A percentile compares a stretch with the other conserved stretches of the same genome.
These are phyloP conservation scores for Tryphoninae sp. DNA, from an alignment of 2,888 invertebrate species.

Conservation along the genomic window DNA sequence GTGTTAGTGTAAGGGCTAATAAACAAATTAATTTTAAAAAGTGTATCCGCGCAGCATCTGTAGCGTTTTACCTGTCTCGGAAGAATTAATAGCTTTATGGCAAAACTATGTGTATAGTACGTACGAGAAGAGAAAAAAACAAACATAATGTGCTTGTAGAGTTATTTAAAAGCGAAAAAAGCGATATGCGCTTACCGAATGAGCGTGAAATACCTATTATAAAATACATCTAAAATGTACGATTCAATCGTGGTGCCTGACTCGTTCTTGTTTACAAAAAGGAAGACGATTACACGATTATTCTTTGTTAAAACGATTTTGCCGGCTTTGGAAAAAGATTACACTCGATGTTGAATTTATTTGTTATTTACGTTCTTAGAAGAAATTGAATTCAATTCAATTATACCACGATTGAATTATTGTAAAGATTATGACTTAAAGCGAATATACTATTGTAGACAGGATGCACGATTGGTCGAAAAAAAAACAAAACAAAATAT, in stretches of 20 bases:
- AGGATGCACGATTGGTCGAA: constrained; percentile 74
- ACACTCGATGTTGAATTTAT: neutral
- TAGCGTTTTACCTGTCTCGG: constrained; percentile 27
- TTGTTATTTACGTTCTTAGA: neutral
- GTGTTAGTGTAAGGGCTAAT: neutral
- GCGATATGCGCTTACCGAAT: constrained; percentile 16
- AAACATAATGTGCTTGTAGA: constrained; percentile 57
- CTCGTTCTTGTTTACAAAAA: constrained; percentile 21
- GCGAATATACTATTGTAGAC: constrained; percentile 71
- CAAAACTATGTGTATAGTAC: constrained; percentile 34
- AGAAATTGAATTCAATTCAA: neutral
- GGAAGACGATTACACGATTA: neutral
- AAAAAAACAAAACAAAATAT: constrained; percentile 64
- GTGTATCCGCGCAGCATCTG: neutral
- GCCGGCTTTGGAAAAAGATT: neutral
- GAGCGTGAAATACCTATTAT: constrained; percentile 38
- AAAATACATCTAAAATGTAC: constrained; percentile 41
- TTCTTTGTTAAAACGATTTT: neutral
- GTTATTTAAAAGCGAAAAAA: constrained; percentile 34
- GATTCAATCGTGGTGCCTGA: constrained; percentile 34
- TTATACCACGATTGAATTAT: constrained; percentile 42
- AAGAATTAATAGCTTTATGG: constrained; percentile 50
- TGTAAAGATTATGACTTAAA: constrained; percentile 43
- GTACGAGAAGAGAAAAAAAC: constrained; percentile 1
- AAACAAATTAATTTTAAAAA: neutral